Evolutionary conservation across 2,888 invertebrate genomes (phyloP), one percentile per base, ranked within the genome.

Genomic region (Cataglyphis rosenhaueri): DNA sequence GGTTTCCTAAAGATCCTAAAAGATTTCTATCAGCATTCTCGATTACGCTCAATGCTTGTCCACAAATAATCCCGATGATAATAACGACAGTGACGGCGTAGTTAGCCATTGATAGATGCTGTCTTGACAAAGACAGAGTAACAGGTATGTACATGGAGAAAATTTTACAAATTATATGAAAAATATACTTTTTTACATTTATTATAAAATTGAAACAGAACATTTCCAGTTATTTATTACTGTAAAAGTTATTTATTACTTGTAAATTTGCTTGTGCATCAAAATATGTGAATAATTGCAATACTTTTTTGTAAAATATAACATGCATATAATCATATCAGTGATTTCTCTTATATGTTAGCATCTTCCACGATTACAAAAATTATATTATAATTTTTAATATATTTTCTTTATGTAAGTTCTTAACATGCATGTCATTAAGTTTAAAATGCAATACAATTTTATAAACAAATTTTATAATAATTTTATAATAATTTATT

Each of bases 21-120:
- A 89, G 21, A 9, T 87, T 88, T 10, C 87, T 88, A 4, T 92
- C 89, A 12, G 83, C 21, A 25, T 92, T 92, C 3, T 92, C 92
- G 25, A 90, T 81, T 8, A 78, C 70, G 9, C 81, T 91, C 25
- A 78, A 62, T 32, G 81, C 41, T 35, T 78, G 73, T 29, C 74
- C 65, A 41, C 73, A 68, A 15, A 84, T 35, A 15, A 87, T 55
- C 4, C 84, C 86, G 48, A 92, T 21, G 29, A 92, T 79, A 15
- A 86, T 29, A 18, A 85, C 75, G 29, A 90, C 21, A 29, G 75
- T 41, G 73, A 90, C 12, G 12, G 76, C 62, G 12, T 70, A 75
- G 64, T 74, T 73, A 52, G 82, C 75, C 90, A 88, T 88, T n/a
- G 78, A 68, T 41, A 8, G 9, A 55, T 44, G 12, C 25, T 64